Evolutionary conservation across 2,888 invertebrate species (phyloP).

Genomic region (Terebella lapidaria): DNA sequence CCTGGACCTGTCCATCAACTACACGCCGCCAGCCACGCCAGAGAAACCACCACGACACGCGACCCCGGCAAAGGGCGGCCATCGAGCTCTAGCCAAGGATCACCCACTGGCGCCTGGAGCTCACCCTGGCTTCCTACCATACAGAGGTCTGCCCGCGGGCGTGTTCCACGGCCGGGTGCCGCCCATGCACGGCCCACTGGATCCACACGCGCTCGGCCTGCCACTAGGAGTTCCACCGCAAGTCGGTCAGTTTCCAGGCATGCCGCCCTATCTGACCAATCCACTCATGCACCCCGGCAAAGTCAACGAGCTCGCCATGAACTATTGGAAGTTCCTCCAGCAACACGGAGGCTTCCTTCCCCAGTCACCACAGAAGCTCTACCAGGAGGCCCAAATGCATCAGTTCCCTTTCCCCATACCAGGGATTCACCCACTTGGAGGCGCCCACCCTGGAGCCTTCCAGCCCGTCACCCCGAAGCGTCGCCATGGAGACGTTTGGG

Average conservation of each 20-base stretch:
- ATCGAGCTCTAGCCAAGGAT: not conserved
- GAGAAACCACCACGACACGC: not conserved
- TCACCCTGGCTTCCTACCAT: not conserved
- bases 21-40: conserved; percentile 1
- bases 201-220: not conserved
- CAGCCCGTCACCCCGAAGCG: not conserved
- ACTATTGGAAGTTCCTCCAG: not conserved
- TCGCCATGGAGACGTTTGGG: not conserved
- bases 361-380: not conserved
- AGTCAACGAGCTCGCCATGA: not conserved
- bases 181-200: not conserved
- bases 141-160: not conserved
- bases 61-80: too few species aligned
- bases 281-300: not conserved
- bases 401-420: not conserved
- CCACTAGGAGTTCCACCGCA: not conserved
- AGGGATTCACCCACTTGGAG: not conserved
- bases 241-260: not conserved
- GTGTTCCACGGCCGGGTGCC: not conserved
- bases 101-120: not conserved
- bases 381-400: not conserved
- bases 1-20: not conserved
- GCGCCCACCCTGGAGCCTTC: not conserved
- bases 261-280: not conserved
- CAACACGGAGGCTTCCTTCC: not conserved